Base-by-base conservation (phyloP, 1,140 invertebrate genomes). In the Drosophila jambulina region DNA sequence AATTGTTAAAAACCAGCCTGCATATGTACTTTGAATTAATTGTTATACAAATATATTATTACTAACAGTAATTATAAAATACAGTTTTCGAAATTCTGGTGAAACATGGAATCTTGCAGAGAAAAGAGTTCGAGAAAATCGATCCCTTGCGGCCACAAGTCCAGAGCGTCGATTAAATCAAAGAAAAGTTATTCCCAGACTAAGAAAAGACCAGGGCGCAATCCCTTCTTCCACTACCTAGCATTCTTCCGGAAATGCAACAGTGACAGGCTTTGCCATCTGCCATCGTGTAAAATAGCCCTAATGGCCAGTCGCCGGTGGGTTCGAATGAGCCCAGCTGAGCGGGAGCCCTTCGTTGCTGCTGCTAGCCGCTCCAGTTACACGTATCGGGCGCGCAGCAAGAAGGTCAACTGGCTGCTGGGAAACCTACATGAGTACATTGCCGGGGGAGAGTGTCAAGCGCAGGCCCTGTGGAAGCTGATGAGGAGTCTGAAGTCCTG, bases 11-110 rank as follows among this genome's bases (percentile, higher is more conserved):
- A 17, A 12, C 10, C 48, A 56, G 8, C 49, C 12, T 49, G 58
- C 32, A 54, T 54, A 78, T 61, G 56, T 78, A 78, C 75, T 71
- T 58, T 78, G 75, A 62, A 71, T 71, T 77, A 78, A 71, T 78
- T 78, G 76, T 78, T 78, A 78, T 42, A 45, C 29, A 56, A 78
- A 78, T 69, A 57, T 27, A 56, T 23, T 12, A 38, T 36, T 56
- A 38, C 21, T n/a, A 51, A 49, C 48, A 29, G 5, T 51, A 49
- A 49, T 27, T 49, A 12, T n/a, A 0, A n/a, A 12, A 25, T 25
- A 12, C 17, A 49, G 46, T 19, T 1, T 5, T 51, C 13, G 19
- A 60, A 72, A 42, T 60, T 72, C 4, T 23, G 12, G 25, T 13
- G 15, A 15, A 21, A 21, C 9, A 72, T 72, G 70, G 54, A 15